Base-by-base conservation (phyloP, 2,797 vertebrate genomes). In the Decapterus maruadsi region DNA sequence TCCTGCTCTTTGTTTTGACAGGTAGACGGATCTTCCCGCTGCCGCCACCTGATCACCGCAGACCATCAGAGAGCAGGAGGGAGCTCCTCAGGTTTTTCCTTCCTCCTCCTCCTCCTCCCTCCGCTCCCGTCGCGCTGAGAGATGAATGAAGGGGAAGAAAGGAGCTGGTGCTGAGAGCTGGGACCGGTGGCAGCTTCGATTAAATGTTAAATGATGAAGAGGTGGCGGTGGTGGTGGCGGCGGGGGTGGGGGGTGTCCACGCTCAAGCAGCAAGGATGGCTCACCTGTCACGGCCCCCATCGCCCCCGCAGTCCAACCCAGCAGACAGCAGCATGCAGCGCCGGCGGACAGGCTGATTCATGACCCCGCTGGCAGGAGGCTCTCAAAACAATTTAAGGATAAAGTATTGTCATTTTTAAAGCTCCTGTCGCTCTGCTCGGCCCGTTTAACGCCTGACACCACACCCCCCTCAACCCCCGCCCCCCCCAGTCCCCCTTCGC, bases 381-480 rank as follows among this genome's bases (percentile, higher is more conserved):
- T 94, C 92, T 94, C 92, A 82, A 91, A 94, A 94, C 94, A 89
- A 91, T 94, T 94, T 95, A 94, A 92, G 92, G 84, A 93, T 93
- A 92, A 94, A 93, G 90, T 89, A 90, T 93, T 20, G 62, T 92
- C 81, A 85, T 92, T 87, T 91, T 88, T 86, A 81, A 82, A 40
- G 31, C 48, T 48, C 43, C 74, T 14, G 51, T 64, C 29, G 43
- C 78, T 66, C 64, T 1, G 56, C 78, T 77, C 77, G 65, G 81
- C 63, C 72, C 64, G 8, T 81, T 91, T 90, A 89, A 88, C 64
- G 57, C 12, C 89, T 92, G 90, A 91, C 89, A 91, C 31, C 31
- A 4, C 72, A 50, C 72, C 72, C 66, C 65, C 68, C 72, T 26
- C 26, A n/a, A n/a, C 72, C 66, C 65, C 70, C 71, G 31, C 72